Evolutionary conservation across 2,888 invertebrate species (phyloP), one percentile per base, ranked within the genome.

Genomic region (Latheticus oryzae): DNA sequence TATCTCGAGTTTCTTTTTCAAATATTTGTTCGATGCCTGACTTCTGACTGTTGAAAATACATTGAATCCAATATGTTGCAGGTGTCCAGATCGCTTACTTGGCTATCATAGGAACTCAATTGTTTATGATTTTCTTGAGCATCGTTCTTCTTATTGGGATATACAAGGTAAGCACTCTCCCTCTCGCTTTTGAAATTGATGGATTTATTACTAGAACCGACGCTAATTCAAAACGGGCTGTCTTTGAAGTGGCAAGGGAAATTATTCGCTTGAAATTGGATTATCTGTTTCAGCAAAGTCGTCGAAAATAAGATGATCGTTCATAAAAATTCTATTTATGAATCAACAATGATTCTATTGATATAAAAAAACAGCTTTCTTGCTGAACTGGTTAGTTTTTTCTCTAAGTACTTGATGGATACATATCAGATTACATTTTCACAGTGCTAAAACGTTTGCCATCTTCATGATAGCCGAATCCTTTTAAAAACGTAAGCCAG

Each of bases 81-180:
- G 90, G 90, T 80, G 90, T 90, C 72, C 90, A 90, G 83, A 89
- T 90, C 79, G 89, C 90, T 65, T 89, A 90, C 79, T 83, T 88
- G 69, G 88, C 89, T 69, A 89, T 90, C 69, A 89, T 90, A 77
- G 89, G 88, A 73, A 89, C 89, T 37, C 89, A 90, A 79, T 84
- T 89, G 80, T 89, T 89, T 71, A 89, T 89, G 87, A 86, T 89
- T 63, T 79, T 87, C 55, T 81, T 90, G 52, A 89, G 89, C 75
- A 83, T 88, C 78, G 82, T 87, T 68, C 80, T 90, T 55, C 83
- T 89, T 70, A 84, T 88, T 76, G 89, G 89, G 63, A 87, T 90
- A 76, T 85, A 87, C 80, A 88, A 87, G 85, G 90, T 89, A 78
- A 88, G 85, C 81, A n/a, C n/a, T n/a, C n/a, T n/a, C 69, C 16